Conservation (phyloP, 2,888 invertebrate species). For the Aphodius sticticus region DNA sequence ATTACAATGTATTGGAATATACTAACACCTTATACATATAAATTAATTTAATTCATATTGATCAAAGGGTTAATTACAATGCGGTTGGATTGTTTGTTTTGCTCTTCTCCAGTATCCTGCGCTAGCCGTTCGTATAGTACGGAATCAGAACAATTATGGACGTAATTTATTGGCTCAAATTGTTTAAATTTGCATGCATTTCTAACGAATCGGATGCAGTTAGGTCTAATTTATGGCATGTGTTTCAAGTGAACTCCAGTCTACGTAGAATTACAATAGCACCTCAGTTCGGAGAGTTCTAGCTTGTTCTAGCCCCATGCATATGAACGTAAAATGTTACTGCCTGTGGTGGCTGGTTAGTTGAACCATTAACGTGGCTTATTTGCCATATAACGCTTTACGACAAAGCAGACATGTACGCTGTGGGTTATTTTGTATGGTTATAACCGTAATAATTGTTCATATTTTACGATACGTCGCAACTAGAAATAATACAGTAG, state of each 20-base stretch:
- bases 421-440: conserved; percentile 4
- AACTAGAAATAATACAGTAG: too few species aligned
- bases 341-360: background rate
- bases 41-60: too few species aligned
- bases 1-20: too few species aligned
- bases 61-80: too few species aligned
- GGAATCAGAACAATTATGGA: background rate
- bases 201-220: background rate
- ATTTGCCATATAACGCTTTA: conserved; percentile 4
- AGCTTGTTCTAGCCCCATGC: background rate
- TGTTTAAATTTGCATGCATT: background rate
- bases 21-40: too few species aligned
- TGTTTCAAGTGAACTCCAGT: conserved; percentile 4
- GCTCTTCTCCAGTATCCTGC: background rate
- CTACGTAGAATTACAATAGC: background rate
- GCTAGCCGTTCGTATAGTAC: background rate
- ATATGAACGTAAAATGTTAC: background rate
- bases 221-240: background rate
- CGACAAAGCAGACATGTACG: background rate
- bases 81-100: background rate
- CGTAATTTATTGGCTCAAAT: background rate
- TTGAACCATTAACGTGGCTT: background rate
- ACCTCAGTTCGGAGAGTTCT: background rate
- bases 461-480: background rate
- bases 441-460: background rate